Conservation (phyloP, 2,113 vertebrate genomes). For the Boleophthalmus pectinirostris region DNA sequence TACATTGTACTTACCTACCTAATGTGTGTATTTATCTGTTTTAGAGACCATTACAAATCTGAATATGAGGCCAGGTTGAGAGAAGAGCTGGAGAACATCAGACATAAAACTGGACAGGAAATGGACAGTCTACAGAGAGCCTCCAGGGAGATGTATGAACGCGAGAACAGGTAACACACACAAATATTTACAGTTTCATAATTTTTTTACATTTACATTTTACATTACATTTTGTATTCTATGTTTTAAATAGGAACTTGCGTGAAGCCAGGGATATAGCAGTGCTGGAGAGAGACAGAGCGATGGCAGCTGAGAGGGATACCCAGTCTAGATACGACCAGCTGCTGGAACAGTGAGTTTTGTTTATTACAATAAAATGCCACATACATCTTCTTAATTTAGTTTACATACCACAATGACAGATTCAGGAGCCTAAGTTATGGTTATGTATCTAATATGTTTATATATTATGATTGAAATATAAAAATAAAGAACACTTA, state of each 20-base stretch:
- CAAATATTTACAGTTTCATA: not conserved
- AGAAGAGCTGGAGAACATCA: slow-evolving; percentile 91
- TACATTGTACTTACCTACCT: not conserved
- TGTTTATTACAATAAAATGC: not conserved
- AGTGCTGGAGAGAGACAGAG: slow-evolving; percentile 88
- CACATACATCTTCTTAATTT: not conserved
- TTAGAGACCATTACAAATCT: slow-evolving; percentile 90
- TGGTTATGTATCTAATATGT: not conserved
- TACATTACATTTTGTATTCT: slow-evolving; percentile 14
- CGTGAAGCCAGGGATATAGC: slow-evolving; percentile 92
- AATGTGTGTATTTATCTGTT: not conserved
- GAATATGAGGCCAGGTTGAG: slow-evolving; percentile 92
- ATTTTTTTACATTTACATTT: too few species aligned
- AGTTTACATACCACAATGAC: not conserved
- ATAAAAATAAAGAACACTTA: not conserved
- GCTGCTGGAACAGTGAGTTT: slow-evolving; percentile 91
- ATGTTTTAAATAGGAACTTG: slow-evolving; percentile 79
- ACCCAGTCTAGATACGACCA: slow-evolving; percentile 87
- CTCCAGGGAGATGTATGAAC: slow-evolving; percentile 96
- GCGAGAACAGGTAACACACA: slow-evolving; percentile 90
- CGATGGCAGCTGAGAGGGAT: slow-evolving; percentile 84
- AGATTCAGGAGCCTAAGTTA: not conserved
- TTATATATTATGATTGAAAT: not conserved
- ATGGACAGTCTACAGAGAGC: slow-evolving; percentile 89
- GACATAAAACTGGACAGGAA: slow-evolving; percentile 90